A percentile compares a stretch with the other conserved stretches of the same genome.
Conservation (phyloP, 64 coral and sea anemone species). For the Anthopleura sola region DNA sequence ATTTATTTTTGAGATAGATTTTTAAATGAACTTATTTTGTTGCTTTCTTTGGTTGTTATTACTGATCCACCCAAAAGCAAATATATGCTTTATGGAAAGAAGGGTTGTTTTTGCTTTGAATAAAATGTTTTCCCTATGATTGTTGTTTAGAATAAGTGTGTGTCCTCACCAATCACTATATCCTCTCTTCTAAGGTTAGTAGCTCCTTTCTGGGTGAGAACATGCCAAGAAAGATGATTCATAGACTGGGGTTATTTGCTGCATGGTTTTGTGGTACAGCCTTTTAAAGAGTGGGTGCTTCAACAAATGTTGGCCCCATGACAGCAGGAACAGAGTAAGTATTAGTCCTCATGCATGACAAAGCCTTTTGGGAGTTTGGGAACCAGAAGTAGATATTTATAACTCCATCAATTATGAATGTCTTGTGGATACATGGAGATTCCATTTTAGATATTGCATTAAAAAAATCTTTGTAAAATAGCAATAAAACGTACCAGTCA, state of each 20-base stretch:
- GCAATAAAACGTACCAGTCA: neutral
- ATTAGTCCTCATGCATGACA: neutral
- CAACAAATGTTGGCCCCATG: constrained; percentile 21
- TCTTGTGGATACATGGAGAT: constrained; percentile 13
- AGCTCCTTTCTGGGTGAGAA: neutral
- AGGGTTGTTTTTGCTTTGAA: neutral
- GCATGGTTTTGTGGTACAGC: neutral
- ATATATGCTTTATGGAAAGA: neutral
- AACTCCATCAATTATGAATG: constrained; percentile 19
- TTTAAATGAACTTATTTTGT: neutral
- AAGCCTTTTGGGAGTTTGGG: neutral
- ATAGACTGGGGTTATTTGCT: neutral
- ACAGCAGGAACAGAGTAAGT: constrained; percentile 26
- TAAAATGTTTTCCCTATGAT: neutral
- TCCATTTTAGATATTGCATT: neutral
- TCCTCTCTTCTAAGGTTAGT: neutral
- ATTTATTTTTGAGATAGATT: constrained; percentile 14
- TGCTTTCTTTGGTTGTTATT: neutral
- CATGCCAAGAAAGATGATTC: constrained; percentile 2
- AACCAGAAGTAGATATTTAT: constrained; percentile 3
- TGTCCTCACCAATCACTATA: neutral
- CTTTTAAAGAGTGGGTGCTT: constrained; percentile 14
- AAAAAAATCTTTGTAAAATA: neutral
- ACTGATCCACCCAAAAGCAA: neutral
- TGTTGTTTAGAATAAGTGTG: neutral